These are phyloP conservation scores for Napeogenes inachia DNA, from an alignment of 2,888 invertebrate species.

Conservation along the genomic window DNA sequence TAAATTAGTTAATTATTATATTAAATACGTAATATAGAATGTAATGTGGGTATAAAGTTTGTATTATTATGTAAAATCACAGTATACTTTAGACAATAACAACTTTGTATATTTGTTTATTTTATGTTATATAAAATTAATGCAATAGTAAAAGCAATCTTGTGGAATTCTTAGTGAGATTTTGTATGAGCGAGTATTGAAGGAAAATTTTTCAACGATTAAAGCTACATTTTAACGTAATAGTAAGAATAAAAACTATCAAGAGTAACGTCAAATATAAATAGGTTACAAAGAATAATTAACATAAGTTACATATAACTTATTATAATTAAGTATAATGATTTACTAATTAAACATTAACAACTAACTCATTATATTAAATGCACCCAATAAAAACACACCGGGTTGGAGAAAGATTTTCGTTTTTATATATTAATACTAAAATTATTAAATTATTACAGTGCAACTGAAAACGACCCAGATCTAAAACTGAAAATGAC, in stretches of 20 bases:
- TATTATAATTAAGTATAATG: neutral
- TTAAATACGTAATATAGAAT: too few species aligned
- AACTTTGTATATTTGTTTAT: neutral
- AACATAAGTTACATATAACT: too few species aligned
- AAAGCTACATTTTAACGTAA: slow-evolving; percentile 4
- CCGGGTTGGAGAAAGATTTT: too few species aligned
- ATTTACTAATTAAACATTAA: neutral
- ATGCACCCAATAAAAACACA: neutral
- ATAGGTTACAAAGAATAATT: too few species aligned
- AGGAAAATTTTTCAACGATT: neutral
- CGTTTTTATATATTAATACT: too few species aligned
- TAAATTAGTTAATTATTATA: too few species aligned
- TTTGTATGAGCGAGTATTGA: neutral
- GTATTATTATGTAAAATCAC: too few species aligned
- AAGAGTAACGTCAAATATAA: neutral
- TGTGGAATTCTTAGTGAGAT: neutral
- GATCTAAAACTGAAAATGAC: neutral
- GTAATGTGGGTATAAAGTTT: too few species aligned
- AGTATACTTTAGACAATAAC: neutral
- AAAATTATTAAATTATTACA: too few species aligned
- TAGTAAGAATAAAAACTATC: neutral
- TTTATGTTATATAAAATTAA: slow-evolving; percentile 3
- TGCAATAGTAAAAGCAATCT: slow-evolving; percentile 4
- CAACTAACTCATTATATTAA: neutral
- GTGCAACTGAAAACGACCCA: too few species aligned